A percentile compares a stretch with the other conserved stretches of the same genome.
Conservation (phyloP, 2,797 vertebrate species). For the Enteromius viviparus region DNA sequence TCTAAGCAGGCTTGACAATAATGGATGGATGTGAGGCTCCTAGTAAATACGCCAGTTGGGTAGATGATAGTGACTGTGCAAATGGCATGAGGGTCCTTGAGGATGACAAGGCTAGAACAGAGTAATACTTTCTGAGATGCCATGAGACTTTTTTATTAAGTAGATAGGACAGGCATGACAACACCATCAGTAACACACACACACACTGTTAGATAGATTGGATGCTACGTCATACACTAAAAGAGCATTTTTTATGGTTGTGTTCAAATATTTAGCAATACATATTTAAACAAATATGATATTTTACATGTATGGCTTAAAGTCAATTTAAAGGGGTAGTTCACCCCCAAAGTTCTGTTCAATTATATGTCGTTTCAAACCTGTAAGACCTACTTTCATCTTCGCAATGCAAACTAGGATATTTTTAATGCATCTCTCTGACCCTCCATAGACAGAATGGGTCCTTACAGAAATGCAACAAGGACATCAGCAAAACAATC, state of each 20-base stretch:
- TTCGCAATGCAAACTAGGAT: too few relatives aligned
- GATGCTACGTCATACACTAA: neutral
- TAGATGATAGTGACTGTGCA: slow-evolving; percentile 25
- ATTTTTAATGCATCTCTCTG: too few relatives aligned
- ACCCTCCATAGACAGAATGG: too few relatives aligned
- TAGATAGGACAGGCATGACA: neutral
- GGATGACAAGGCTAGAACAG: slow-evolving; percentile 26
- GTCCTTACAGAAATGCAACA: too few relatives aligned
- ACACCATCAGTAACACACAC: slow-evolving; percentile 2
- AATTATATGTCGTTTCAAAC: too few relatives aligned
- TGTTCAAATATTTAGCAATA: neutral
- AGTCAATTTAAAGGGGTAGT: too few relatives aligned
- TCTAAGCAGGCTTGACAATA: slow-evolving; percentile 31
- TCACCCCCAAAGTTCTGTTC: neutral
- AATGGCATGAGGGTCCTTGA: slow-evolving; percentile 32
- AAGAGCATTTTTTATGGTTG: neutral
- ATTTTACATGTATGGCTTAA: neutral
- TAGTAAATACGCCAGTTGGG: neutral
- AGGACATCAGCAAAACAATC: too few relatives aligned
- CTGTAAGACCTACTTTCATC: too few relatives aligned
- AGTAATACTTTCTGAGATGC: slow-evolving; percentile 22
- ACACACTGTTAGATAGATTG: slow-evolving; percentile 9
- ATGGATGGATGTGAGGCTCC: slow-evolving; percentile 34
- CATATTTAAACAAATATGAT: neutral
- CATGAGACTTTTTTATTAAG: slow-evolving; percentile 22